Evolutionary conservation across 2,113 vertebrate species (phyloP).

Genomic region (Mus pahari): DNA sequence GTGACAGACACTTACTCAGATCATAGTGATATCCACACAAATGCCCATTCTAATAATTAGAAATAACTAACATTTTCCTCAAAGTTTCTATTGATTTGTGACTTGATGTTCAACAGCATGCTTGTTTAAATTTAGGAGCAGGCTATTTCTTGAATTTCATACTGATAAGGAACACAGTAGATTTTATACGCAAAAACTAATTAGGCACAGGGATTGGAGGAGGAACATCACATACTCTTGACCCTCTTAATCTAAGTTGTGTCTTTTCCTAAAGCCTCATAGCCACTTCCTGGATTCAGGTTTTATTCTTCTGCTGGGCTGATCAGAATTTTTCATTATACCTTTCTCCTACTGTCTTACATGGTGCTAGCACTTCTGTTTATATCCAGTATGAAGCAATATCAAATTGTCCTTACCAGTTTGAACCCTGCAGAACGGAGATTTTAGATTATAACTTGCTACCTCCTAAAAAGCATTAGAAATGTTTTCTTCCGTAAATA

Average conservation of each 20-base stretch:
- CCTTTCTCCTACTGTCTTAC: background rate
- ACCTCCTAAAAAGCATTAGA: background rate
- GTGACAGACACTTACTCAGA: background rate
- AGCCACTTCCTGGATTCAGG: background rate
- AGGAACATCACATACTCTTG: background rate
- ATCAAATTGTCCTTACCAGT: background rate
- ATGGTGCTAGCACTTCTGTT: background rate
- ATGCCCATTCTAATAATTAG: background rate
- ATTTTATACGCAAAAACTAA: background rate
- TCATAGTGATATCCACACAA: background rate
- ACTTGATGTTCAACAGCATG: background rate
- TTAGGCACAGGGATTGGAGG: background rate
- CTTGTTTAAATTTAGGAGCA: background rate
- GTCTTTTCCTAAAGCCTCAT: background rate
- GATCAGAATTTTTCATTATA: background rate
- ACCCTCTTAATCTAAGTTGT: background rate
- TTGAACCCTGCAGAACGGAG: background rate
- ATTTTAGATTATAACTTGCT: background rate
- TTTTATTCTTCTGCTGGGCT: background rate
- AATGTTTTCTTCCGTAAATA: constrained; percentile 2
- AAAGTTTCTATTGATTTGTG: background rate
- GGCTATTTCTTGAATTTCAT: background rate
- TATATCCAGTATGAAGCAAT: background rate
- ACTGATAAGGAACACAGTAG: background rate
- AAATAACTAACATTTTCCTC: background rate